A percentile compares a stretch with the other conserved stretches of the same genome.
phyloP scores from a whole-genome alignment of 2,888 invertebrate genomes.

The Cephus runcator region DNA sequence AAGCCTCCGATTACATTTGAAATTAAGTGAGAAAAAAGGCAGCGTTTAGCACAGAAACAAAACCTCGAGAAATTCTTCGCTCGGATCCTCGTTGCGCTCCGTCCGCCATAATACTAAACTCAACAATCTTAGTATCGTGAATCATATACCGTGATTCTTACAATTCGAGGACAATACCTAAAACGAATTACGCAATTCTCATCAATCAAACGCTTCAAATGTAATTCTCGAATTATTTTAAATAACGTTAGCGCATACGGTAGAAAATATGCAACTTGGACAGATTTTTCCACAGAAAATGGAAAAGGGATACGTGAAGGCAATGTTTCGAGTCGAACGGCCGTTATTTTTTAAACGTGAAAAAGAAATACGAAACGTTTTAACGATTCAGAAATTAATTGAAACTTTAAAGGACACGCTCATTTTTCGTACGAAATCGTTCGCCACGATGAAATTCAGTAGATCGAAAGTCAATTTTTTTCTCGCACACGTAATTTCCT shows the following conservation, averaged over 20 bases:
- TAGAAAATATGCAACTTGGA: background rate
- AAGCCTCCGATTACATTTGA: too few relatives aligned
- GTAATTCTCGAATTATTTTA: background rate
- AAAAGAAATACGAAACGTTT: too few relatives aligned
- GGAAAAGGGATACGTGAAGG: background rate
- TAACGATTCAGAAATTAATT: too few relatives aligned
- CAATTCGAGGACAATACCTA: background rate
- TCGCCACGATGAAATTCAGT: too few relatives aligned
- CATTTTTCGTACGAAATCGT: too few relatives aligned
- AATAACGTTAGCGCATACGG: background rate
- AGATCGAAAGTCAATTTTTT: too few relatives aligned
- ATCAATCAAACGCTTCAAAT: background rate
- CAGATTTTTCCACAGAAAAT: background rate
- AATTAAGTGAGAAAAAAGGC: too few relatives aligned
- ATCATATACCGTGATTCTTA: constrained; percentile 16
- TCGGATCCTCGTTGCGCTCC: background rate
- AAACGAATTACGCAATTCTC: background rate
- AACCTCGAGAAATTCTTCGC: background rate
- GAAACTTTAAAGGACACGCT: too few relatives aligned
- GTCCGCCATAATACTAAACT: constrained; percentile 21
- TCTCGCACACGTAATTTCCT: too few relatives aligned
- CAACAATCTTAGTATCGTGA: constrained; percentile 15
- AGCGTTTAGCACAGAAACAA: background rate
- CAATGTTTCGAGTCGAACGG: background rate
- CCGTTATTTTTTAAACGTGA: background rate